Base-by-base conservation (phyloP, 1,140 invertebrate genomes). In the Spodoptera frugiperda region DNA sequence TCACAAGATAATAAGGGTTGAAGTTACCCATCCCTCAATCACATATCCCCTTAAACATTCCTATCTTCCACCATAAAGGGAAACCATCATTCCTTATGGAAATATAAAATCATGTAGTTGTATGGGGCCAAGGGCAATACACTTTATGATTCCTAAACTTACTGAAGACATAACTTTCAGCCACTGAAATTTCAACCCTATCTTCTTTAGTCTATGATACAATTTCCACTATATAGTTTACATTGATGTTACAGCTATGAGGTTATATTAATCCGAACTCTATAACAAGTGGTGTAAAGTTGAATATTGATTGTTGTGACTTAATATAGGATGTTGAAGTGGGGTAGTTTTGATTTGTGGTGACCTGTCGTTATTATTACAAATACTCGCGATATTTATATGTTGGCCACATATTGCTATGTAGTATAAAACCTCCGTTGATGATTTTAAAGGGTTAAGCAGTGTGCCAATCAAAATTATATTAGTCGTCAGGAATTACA, bases 81-180 rank as follows among this genome's bases (percentile, higher is more conserved):
- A 54, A 63, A 5, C 54, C 14, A 57, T 77, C 53, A 61, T 59
- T 48, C 76, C 76, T 77, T 71, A 76, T 76, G 55, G 76, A 57
- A 71, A 77, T 77, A 77, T 77, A 77, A 77, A 77, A 77, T 77
- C 76, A 71, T 49, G 76, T 77, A 61, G 67, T 71, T 77, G 25
- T 61, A 48, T 39, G 21, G 39, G 48, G 25, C 67, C 72, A 74
- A 74, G 57, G 57, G 17, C 57, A 15, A 46, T 44, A 46, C 39
- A n/a, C 30, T 77, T 77, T 71, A 77, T 63, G 17, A 44, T 48
- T 17, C 67, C 46, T 63, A 71, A 77, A 77, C 53, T 30, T 33
- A 54, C 68, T 53, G 44, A 77, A 72, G 61, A 74, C 54, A 71
- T 70, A n/a, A 30, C n/a, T 14, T 30, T 15, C 17, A 3, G 10